Conservation (phyloP, 2,888 invertebrate genomes). For the Oxytorus armatus region DNA sequence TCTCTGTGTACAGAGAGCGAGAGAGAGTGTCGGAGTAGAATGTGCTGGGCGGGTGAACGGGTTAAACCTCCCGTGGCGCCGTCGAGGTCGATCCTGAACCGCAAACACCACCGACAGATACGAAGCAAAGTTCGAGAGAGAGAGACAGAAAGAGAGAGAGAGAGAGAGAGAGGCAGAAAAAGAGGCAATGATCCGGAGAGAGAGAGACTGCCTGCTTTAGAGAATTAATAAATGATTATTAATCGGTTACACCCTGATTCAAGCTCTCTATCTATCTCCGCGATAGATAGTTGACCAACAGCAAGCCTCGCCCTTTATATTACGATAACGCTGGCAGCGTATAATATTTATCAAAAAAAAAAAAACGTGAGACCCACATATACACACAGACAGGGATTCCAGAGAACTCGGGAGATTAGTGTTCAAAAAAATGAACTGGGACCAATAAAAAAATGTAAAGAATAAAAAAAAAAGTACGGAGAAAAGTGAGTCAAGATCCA, state of each 20-base stretch:
- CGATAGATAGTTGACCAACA: slow-evolving; percentile 25
- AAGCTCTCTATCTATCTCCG: slow-evolving; percentile 46
- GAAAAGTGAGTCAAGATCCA: slow-evolving; percentile 34
- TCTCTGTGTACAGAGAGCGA: slow-evolving; percentile 43
- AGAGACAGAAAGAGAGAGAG: slow-evolving; percentile 7
- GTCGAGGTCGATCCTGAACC: slow-evolving; percentile 63
- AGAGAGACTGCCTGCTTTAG: slow-evolving; percentile 52
- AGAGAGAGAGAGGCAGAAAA: slow-evolving; percentile 17
- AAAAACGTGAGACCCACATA: neutral
- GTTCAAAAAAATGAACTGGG: neutral
- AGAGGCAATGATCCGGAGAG: slow-evolving; percentile 5
- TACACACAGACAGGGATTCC: too few relatives aligned
- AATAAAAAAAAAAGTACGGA: slow-evolving; percentile 27
- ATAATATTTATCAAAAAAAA: slow-evolving; percentile 36
- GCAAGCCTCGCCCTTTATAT: slow-evolving; percentile 34
- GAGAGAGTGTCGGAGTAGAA: slow-evolving; percentile 57
- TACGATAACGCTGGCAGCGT: slow-evolving; percentile 32
- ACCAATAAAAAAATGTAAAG: slow-evolving; percentile 10
- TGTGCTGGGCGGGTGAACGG: slow-evolving; percentile 66
- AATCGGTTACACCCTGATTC: slow-evolving; percentile 56
- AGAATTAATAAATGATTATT: slow-evolving; percentile 69
- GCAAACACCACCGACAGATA: slow-evolving; percentile 46
- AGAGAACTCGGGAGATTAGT: too few relatives aligned
- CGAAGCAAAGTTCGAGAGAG: neutral
- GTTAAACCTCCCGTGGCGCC: slow-evolving; percentile 68